Conservation (phyloP, 2,888 invertebrate species). For the Hymenopus coronatus region DNA sequence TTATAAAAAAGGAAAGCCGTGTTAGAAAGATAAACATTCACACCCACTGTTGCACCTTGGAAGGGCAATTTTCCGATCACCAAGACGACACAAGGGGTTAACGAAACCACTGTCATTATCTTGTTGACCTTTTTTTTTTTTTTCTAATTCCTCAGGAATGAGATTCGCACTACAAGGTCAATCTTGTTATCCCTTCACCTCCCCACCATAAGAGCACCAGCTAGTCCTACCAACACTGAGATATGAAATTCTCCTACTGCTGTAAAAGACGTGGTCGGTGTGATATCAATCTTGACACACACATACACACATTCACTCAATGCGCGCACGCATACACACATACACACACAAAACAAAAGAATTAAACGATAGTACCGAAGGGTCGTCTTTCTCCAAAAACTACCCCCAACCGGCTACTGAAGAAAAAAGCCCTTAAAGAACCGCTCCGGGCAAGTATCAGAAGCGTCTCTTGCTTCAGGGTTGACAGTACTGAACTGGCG, state of each 20-base stretch:
- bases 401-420: neutral
- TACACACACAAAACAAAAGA: neutral
- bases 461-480: neutral
- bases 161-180: neutral
- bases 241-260: neutral
- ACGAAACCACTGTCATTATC: neutral
- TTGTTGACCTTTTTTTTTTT: neutral
- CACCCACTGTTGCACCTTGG: neutral
- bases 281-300: neutral
- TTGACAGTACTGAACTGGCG: neutral
- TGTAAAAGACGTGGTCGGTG: neutral
- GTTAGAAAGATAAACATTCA: neutral
- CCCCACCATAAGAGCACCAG: neutral
- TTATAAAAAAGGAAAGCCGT: neutral
- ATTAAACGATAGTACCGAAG: neutral
- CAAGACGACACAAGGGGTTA: neutral
- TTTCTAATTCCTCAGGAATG: neutral
- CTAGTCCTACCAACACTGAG: neutral
- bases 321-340: neutral
- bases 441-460: neutral
- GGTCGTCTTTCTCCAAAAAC: neutral
- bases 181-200: neutral
- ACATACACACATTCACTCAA: neutral
- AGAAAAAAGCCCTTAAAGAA: neutral
- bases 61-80: neutral